Conservation (phyloP, 2,888 invertebrate genomes). For the Thecocarcelia acutangulata region DNA sequence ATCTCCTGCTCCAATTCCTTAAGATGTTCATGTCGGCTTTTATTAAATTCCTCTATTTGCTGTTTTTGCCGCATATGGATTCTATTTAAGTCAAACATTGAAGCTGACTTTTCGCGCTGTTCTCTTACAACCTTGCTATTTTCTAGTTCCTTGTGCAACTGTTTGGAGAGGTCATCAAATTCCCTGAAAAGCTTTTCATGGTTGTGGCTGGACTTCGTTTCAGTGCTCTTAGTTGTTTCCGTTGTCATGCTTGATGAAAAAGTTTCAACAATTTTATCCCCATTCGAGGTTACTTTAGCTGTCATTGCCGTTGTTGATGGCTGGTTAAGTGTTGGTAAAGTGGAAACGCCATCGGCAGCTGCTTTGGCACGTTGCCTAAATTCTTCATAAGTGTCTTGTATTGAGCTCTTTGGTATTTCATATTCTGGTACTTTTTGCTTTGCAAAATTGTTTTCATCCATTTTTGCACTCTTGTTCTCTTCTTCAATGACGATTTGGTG, state of each 20-base stretch:
- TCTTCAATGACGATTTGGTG: conserved; percentile 36
- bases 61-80: conserved; percentile 69
- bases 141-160: conserved; percentile 78
- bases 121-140: conserved; percentile 73
- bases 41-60: conserved; percentile 74
- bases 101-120: conserved; percentile 75
- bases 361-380: conserved; percentile 81
- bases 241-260: conserved; percentile 51
- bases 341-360: conserved; percentile 72
- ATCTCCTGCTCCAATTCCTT: conserved; percentile 76
- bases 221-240: conserved; percentile 12
- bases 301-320: conserved; percentile 60
- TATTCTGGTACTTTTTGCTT: conserved; percentile 63
- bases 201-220: conserved; percentile 73
- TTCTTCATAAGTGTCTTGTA: conserved; percentile 77
- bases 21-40: conserved; percentile 76
- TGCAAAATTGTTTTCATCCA: conserved; percentile 68
- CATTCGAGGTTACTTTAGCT: conserved; percentile 67
- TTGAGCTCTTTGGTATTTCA: conserved; percentile 55
- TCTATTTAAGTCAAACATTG: conserved; percentile 76
- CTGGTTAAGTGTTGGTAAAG: conserved; percentile 61
- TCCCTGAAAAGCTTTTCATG: conserved; percentile 81
- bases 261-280: conserved; percentile 50
- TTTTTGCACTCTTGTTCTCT: conserved; percentile 50
- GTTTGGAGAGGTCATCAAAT: conserved; percentile 80